Evolutionary conservation across 2,797 vertebrate species (phyloP).

Genomic region (Enteromius argenteus): DNA sequence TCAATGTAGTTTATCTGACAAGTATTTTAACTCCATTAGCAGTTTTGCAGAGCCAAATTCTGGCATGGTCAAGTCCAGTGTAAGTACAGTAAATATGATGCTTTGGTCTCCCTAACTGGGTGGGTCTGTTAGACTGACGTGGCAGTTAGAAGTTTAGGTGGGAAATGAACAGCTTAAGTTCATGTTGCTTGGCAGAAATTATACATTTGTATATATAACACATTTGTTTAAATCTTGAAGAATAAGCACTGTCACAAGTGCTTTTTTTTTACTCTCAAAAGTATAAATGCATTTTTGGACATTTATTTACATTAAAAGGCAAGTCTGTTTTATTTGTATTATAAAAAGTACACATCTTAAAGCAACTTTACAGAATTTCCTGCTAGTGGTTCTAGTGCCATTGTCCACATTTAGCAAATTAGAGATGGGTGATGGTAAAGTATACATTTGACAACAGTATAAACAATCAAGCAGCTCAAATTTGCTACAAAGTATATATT

Average conservation of each 20-base stretch:
- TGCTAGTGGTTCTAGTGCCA: not conserved
- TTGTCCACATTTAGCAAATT: not conserved
- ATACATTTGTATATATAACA: too few species aligned
- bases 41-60: conserved; percentile 4
- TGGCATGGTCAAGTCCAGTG: not conserved
- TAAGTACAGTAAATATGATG: not conserved
- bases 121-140: not conserved
- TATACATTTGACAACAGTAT: not conserved
- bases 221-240: too few species aligned
- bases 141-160: not conserved
- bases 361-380: not conserved
- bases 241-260: not conserved
- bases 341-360: not conserved
- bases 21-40: not conserved
- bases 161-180: not conserved
- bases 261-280: not conserved
- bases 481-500: not conserved
- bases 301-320: not conserved
- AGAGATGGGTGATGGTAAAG: not conserved
- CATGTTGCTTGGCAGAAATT: not conserved
- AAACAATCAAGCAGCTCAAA: not conserved
- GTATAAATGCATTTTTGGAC: not conserved
- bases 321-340: not conserved
- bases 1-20: not conserved
- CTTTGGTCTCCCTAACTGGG: not conserved